Evolutionary conservation across 2,797 vertebrate species (phyloP), one percentile per base, ranked within the genome.

Genomic region (Scyliorhinus canicula): DNA sequence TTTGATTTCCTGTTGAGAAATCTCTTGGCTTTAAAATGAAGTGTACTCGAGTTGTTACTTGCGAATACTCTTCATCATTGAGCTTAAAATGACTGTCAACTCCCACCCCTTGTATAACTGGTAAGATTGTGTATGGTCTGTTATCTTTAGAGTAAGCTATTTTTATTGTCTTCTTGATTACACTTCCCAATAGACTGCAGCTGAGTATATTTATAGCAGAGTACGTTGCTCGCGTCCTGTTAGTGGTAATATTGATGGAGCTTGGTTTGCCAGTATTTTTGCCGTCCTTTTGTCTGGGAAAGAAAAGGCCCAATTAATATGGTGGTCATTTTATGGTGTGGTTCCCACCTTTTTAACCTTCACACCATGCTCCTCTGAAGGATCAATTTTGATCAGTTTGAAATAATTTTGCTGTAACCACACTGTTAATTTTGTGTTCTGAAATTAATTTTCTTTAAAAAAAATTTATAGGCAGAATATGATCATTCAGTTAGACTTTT

Each of bases 231-330:
- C n/a, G 31, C n/a, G 55, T 90, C n/a, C 86, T 60, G 24, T 65
- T 65, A 91, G 88, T 91, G 57, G n/a, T 40, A 91, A 74, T 94
- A 47, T 94, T 74, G 12, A 35, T 55, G 50, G 93, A 93, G 65
- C 47, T 93, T 93, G 65, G 14, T 52, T 93, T 93, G 65, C 44
- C 31, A 94, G 47, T 94, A 94, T 94, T 71, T 93, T 71, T 74
- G 57, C 50, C 55, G 67, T 69, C 93, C 31, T 14, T 71, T 94
- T 94, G 93, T 94, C 65, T 44, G 52, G 65, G 67, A 55, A 71
- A 74, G 93, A 74, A 52, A 74, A n/a, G 40, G 93, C 28, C 93
- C 93, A 94, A 74, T 52, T 35, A 93, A 71, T 35, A 31, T 74
- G 44, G 40, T 69, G 44, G 47, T 50, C 67, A 55, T 44, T 31